Evolutionary conservation across 2,113 vertebrate species (phyloP).

Genomic region (Epinephelus fuscoguttatus): DNA sequence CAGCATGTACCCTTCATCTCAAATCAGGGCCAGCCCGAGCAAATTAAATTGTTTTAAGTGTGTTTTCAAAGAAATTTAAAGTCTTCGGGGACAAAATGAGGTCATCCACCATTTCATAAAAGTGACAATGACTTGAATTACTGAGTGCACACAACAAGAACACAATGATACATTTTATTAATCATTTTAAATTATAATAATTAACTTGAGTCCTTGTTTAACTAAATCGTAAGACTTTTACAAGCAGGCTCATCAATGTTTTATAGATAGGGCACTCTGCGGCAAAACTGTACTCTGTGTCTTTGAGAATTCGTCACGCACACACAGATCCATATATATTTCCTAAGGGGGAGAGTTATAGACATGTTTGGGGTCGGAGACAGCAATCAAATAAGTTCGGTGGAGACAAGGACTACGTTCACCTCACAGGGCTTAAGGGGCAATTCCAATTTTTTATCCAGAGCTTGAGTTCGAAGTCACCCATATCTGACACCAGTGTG

Average conservation of each 20-base stretch:
- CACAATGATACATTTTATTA: constrained; percentile 24
- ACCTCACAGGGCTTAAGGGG: too few species aligned
- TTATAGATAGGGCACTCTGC: constrained; percentile 12
- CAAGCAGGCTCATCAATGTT: constrained; percentile 44
- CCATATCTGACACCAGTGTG: too few species aligned
- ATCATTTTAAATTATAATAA: constrained; percentile 27
- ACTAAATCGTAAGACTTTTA: constrained; percentile 52
- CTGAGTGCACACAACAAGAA: constrained; percentile 12
- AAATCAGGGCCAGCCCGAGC: constrained; percentile 7
- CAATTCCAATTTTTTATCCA: too few species aligned
- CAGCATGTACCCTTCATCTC: constrained; percentile 22
- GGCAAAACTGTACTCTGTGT: constrained; percentile 1
- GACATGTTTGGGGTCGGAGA: background rate
- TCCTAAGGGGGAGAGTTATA: background rate
- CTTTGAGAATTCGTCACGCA: constrained; percentile 21
- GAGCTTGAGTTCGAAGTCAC: too few species aligned
- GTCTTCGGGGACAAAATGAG: constrained; percentile 6
- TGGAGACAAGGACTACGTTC: too few species aligned
- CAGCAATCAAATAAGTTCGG: background rate
- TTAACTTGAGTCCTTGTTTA: constrained; percentile 38
- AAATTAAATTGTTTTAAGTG: constrained; percentile 8
- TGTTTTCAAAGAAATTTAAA: constrained; percentile 18
- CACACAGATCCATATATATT: background rate
- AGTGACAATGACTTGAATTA: constrained; percentile 7
- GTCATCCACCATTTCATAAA: constrained; percentile 18